Evolutionary conservation across 2,113 vertebrate species (phyloP).

Genomic region (Erythrolamprus reginae): DNA sequence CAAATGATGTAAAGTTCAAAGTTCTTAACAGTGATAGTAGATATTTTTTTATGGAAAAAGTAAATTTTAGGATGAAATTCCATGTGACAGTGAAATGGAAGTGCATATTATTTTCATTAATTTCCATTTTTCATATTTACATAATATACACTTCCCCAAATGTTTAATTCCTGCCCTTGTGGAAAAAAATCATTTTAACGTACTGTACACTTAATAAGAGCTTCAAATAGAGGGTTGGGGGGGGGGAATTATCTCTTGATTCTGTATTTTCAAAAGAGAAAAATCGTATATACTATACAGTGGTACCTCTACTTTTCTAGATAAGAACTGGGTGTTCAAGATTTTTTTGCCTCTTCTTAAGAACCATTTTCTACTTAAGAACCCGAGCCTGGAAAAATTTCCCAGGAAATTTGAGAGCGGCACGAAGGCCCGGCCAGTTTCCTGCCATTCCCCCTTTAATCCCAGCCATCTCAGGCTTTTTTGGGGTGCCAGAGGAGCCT

Average conservation of each 20-base stretch:
- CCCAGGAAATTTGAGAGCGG: too few relatives aligned
- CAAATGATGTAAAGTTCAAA: neutral
- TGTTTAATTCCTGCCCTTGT: neutral
- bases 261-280: neutral
- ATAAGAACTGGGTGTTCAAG: too few relatives aligned
- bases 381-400: too few relatives aligned
- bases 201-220: neutral
- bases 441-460: too few relatives aligned
- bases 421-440: too few relatives aligned
- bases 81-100: neutral
- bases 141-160: neutral
- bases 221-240: neutral
- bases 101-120: too few relatives aligned
- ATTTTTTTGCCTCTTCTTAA: too few relatives aligned
- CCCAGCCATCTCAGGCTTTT: too few relatives aligned
- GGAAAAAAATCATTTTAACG: neutral
- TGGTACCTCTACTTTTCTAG: too few relatives aligned
- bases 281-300: neutral
- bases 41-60: neutral
- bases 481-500: too few relatives aligned
- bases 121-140: neutral
- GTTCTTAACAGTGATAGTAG: neutral
- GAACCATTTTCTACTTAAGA: too few relatives aligned
- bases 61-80: neutral
- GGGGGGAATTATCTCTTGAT: neutral